phyloP scores from a whole-genome alignment of 2,888 invertebrate species.

The Labia minor region DNA sequence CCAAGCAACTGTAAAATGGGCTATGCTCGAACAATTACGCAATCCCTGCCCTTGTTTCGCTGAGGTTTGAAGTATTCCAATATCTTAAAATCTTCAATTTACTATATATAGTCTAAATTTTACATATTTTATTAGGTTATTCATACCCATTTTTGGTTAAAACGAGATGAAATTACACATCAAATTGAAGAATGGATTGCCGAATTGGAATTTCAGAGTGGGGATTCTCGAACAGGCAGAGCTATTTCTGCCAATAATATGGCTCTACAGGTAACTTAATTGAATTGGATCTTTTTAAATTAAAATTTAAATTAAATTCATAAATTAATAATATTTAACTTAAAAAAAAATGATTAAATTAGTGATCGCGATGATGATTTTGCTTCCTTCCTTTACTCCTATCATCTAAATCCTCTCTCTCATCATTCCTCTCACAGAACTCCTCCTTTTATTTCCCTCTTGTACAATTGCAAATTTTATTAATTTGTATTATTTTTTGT shows the following conservation, averaged over 20 bases:
- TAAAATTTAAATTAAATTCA: neutral
- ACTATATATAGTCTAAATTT: neutral
- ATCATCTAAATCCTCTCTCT: too few species aligned
- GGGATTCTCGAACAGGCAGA: conserved; percentile 66
- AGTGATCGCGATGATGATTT: too few species aligned
- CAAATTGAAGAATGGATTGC: conserved; percentile 86
- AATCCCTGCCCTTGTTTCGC: conserved; percentile 86
- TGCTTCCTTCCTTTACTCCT: too few species aligned
- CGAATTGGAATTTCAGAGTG: conserved; percentile 68
- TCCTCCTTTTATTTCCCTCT: too few species aligned
- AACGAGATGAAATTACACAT: conserved; percentile 76
- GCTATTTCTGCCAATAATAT: conserved; percentile 61
- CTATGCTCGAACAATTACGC: conserved; percentile 85
- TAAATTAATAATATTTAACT: conserved; percentile 17
- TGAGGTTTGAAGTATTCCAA: conserved; percentile 53
- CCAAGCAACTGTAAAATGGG: conserved; percentile 91
- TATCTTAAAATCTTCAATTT: conserved; percentile 20
- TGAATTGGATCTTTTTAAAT: neutral
- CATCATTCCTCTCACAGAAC: too few species aligned
- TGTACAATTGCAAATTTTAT: too few species aligned
- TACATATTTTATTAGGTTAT: conserved; percentile 52
- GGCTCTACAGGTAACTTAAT: conserved; percentile 53
- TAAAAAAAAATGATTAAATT: too few species aligned
- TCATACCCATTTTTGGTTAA: conserved; percentile 88
- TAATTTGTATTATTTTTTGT: too few species aligned